Percentiles rank a stretch among this genome's conserved stretches.
phyloP scores from a whole-genome alignment of 2,888 invertebrate genomes.

The Troides helena region DNA sequence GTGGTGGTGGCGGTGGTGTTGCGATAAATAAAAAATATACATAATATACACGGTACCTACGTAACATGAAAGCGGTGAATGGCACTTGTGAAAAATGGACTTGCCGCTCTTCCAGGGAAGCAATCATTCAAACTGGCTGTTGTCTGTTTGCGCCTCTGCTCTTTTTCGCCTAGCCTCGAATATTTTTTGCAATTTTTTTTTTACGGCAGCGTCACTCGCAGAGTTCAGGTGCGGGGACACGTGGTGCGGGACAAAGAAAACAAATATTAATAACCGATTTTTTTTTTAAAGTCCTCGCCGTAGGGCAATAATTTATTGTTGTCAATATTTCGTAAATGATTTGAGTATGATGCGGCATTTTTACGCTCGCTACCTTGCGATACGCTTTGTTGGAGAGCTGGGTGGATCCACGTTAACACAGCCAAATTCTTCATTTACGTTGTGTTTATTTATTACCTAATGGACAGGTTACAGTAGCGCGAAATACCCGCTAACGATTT shows the following conservation, averaged over 20 bases:
- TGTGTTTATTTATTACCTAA: constrained; percentile 74
- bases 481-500: constrained; percentile 39
- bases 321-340: constrained; percentile 80
- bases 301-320: constrained; percentile 70
- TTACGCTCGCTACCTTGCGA: constrained; percentile 57
- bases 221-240: constrained; percentile 78
- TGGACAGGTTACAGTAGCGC: constrained; percentile 67
- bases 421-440: constrained; percentile 60
- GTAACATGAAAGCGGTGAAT: constrained; percentile 77
- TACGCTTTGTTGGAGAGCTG: constrained; percentile 56
- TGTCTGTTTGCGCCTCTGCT: constrained; percentile 79
- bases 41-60: constrained; percentile 66
- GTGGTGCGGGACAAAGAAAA: constrained; percentile 76
- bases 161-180: constrained; percentile 68
- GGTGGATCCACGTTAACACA: constrained; percentile 60
- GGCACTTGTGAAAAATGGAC: constrained; percentile 81
- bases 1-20: constrained; percentile 35
- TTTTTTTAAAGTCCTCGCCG: constrained; percentile 75
- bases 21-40: constrained; percentile 75
- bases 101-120: constrained; percentile 79
- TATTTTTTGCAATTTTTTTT: constrained; percentile 70
- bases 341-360: constrained; percentile 75
- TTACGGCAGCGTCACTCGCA: constrained; percentile 74
- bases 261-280: constrained; percentile 79
- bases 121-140: constrained; percentile 80